Percentiles rank a stretch among this genome's conserved stretches.
These are phyloP conservation scores for Ecdyonurus torrentis DNA, from an alignment of 2,888 invertebrate genomes.

Conservation along the genomic window DNA sequence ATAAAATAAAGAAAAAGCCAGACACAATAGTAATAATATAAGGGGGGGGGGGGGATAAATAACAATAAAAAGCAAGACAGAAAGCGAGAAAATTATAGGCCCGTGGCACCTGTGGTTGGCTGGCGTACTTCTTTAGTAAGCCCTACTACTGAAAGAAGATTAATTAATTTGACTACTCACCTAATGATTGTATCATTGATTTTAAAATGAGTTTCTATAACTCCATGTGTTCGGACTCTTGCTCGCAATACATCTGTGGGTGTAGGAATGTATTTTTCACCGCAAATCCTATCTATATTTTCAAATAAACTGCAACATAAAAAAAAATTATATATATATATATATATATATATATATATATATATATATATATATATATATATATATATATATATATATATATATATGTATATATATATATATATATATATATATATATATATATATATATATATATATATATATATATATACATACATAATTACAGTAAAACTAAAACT, in stretches of 20 bases:
- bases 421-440: too few relatives aligned
- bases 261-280: conserved; percentile 43
- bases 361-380: too few relatives aligned
- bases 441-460: neutral
- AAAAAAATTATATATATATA: neutral
- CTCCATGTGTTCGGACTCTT: conserved; percentile 44
- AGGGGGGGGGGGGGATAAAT: too few relatives aligned
- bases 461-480: neutral
- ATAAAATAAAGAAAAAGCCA: too few relatives aligned
- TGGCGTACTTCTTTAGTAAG: neutral
- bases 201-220: conserved; percentile 46
- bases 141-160: neutral
- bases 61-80: too few relatives aligned
- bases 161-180: conserved; percentile 13
- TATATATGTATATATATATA: too few relatives aligned
- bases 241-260: conserved; percentile 44
- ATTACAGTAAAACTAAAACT: neutral
- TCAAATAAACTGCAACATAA: conserved; percentile 38
- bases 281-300: conserved; percentile 45
- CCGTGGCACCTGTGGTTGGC: too few relatives aligned
- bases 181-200: conserved; percentile 37
- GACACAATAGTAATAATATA: too few relatives aligned
- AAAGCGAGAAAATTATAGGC: too few relatives aligned
- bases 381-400: too few relatives aligned
- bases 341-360: neutral